phyloP scores from a whole-genome alignment of 2,113 vertebrate species.

The Indicator indicator region DNA sequence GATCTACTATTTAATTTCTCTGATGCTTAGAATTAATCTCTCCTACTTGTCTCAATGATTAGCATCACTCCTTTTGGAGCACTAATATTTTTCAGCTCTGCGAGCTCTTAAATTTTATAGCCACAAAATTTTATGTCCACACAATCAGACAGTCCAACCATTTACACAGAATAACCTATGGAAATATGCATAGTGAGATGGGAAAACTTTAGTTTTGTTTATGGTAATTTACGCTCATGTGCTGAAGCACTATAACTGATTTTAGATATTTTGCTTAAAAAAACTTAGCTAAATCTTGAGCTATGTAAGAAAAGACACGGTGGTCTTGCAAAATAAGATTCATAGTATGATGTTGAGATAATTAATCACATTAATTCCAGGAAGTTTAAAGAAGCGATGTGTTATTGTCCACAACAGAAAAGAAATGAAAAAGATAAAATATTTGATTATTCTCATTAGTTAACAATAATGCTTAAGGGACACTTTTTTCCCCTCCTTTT shows the following conservation, averaged over 20 bases:
- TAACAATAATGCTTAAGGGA: too few species aligned
- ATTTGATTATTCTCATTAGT: background rate
- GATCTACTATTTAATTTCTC: background rate
- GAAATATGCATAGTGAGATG: background rate
- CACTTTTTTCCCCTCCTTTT: too few species aligned
- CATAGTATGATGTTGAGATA: background rate
- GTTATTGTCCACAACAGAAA: background rate
- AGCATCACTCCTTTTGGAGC: background rate
- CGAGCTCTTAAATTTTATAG: background rate
- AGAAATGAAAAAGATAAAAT: background rate
- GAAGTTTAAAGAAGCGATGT: background rate
- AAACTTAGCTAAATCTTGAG: background rate
- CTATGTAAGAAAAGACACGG: background rate
- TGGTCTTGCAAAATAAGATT: background rate
- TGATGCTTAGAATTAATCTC: background rate
- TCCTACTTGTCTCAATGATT: background rate
- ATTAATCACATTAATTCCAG: background rate
- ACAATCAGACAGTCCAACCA: background rate
- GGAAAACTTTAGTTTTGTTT: background rate
- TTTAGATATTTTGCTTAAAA: background rate
- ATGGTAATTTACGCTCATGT: conserved; percentile 7
- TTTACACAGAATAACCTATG: background rate
- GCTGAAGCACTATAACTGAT: background rate
- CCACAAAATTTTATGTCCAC: too few species aligned
- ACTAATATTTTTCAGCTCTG: background rate